Percentiles rank a stretch among this genome's conserved stretches.
phyloP scores from a whole-genome alignment of 2,113 vertebrate genomes.

The Lanius ludovicianus region DNA sequence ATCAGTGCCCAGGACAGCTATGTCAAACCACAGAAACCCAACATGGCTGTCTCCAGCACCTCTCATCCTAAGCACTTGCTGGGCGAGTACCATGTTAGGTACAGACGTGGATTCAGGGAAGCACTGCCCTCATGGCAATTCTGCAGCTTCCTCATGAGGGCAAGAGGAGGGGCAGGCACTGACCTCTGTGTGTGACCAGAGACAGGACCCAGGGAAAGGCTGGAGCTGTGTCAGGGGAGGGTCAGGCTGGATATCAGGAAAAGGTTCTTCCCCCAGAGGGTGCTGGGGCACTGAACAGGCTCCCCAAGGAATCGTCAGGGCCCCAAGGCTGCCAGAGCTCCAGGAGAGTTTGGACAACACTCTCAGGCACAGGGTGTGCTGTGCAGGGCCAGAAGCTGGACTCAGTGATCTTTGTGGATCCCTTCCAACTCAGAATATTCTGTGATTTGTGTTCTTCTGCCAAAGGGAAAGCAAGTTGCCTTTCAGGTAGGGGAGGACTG shows the following conservation, averaged over 20 bases:
- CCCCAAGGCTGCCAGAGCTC: background rate
- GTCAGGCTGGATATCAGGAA: background rate
- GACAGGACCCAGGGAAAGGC: background rate
- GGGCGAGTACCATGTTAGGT: fast-evolving
- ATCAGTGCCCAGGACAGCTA: background rate
- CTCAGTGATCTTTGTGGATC: background rate
- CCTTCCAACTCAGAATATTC: background rate
- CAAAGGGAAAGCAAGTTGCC: background rate
- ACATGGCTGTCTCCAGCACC: fast-evolving
- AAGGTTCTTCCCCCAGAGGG: background rate
- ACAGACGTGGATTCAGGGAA: background rate
- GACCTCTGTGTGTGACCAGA: background rate
- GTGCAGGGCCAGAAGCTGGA: background rate
- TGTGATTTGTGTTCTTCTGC: background rate
- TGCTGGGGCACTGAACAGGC: fast-evolving
- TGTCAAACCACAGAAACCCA: background rate
- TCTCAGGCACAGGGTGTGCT: background rate
- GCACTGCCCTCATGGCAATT: background rate
- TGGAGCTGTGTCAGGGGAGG: background rate
- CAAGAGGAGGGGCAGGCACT: background rate
- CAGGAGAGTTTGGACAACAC: fast-evolving
- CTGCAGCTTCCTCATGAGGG: background rate
- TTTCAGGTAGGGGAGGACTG: background rate
- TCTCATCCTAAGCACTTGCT: background rate
- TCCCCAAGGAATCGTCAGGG: background rate